These are phyloP conservation scores for Pitta sordida DNA, from an alignment of 2,113 vertebrate genomes.

Conservation along the genomic window DNA sequence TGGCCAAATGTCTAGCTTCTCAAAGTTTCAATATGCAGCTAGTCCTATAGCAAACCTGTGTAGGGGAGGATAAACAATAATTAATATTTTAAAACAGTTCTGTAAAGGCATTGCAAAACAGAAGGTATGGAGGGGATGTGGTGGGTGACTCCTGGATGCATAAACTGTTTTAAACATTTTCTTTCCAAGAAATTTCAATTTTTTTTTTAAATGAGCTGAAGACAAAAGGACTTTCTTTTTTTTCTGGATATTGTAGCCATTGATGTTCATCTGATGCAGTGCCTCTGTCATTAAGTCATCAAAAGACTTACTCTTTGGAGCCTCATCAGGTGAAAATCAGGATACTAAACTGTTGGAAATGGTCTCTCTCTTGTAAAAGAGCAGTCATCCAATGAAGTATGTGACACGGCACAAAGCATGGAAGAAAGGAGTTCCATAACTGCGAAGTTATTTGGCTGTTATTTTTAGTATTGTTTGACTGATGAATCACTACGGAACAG, in stretches of 20 bases:
- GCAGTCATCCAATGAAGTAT: background rate
- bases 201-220: background rate
- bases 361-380: background rate
- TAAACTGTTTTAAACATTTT: background rate
- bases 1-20: background rate
- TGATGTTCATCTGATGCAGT: background rate
- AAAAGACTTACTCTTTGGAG: background rate
- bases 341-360: background rate
- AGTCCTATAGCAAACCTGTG: background rate
- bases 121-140: background rate
- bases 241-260: rapidly evolving
- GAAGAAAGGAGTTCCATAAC: background rate
- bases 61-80: background rate
- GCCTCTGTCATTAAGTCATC: background rate
- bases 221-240: background rate
- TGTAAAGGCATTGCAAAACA: background rate
- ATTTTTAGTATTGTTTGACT: slow-evolving; percentile 38
- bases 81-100: background rate
- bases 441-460: slow-evolving; percentile 6
- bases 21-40: background rate
- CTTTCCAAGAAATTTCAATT: background rate
- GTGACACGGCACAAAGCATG: slow-evolving; percentile 8
- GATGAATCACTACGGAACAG: background rate
- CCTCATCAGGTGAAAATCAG: background rate
- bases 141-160: background rate